Conservation (phyloP, 1,140 invertebrate species). For the Apis dorsata region DNA sequence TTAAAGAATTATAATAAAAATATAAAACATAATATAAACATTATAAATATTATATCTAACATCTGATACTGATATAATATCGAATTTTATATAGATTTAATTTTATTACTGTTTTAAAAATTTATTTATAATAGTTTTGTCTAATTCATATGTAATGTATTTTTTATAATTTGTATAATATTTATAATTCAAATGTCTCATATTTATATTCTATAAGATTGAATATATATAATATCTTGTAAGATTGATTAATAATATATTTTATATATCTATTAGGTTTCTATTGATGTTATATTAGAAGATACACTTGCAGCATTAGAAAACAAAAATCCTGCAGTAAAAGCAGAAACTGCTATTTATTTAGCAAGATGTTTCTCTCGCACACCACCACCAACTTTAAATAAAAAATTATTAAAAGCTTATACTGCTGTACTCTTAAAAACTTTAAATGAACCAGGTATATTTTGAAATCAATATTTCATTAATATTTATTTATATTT, state of each 20-base stretch:
- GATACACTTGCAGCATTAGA: slow-evolving; percentile 90
- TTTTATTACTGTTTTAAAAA: too few relatives aligned
- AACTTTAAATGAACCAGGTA: slow-evolving; percentile 91
- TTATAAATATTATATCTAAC: background rate
- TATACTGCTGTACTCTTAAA: slow-evolving; percentile 91
- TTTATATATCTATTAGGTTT: slow-evolving; percentile 83
- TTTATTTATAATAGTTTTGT: too few relatives aligned
- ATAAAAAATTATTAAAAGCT: slow-evolving; percentile 95
- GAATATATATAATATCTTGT: background rate
- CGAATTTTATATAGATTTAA: too few relatives aligned
- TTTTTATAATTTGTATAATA: slow-evolving; percentile 2
- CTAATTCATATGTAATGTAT: background rate
- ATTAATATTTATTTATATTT: slow-evolving; percentile 17
- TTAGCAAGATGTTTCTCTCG: slow-evolving; percentile 90
- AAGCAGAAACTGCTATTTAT: slow-evolving; percentile 95
- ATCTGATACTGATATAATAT: too few relatives aligned
- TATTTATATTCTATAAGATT: background rate
- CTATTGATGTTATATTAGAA: slow-evolving; percentile 93
- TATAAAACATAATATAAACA: too few relatives aligned
- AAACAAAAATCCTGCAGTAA: slow-evolving; percentile 97
- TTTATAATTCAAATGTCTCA: slow-evolving; percentile 69
- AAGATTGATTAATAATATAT: background rate
- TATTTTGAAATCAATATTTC: slow-evolving; percentile 29
- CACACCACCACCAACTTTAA: slow-evolving; percentile 89
- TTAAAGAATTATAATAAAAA: background rate